A percentile compares a stretch with the other conserved stretches of the same genome.
Conservation (phyloP, 1,140 invertebrate species). For the Panagrolaimus sp. region DNA sequence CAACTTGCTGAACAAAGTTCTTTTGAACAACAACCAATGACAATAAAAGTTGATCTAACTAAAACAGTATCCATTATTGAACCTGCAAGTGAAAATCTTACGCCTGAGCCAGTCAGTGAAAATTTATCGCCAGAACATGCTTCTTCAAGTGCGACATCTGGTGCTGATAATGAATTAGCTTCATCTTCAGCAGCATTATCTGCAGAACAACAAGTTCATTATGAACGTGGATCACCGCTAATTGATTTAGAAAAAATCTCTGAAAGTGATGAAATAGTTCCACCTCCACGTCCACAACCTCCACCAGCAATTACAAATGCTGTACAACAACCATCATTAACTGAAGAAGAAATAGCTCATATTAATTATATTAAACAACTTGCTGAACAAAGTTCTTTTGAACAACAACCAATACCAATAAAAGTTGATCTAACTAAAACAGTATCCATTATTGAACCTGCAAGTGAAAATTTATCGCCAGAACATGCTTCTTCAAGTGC, state of each 20-base stretch:
- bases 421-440: neutral
- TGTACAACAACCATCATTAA: slow-evolving; percentile 18
- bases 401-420: slow-evolving; percentile 2
- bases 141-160: neutral
- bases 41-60: neutral
- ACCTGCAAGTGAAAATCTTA: too few species aligned
- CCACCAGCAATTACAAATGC: neutral
- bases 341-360: slow-evolving; percentile 30
- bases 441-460: neutral
- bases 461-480: too few species aligned
- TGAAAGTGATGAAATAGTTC: neutral
- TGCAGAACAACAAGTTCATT: neutral
- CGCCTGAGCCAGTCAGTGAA: too few species aligned
- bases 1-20: slow-evolving; percentile 36
- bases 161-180: slow-evolving; percentile 12
- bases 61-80: neutral
- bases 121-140: too few species aligned
- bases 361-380: slow-evolving; percentile 27
- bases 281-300: neutral
- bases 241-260: neutral
- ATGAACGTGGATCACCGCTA: neutral
- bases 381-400: slow-evolving; percentile 19
- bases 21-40: slow-evolving; percentile 11
- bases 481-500: too few species aligned
- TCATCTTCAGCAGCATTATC: neutral